phyloP scores from a whole-genome alignment of 1,140 invertebrate species.

The Pomacea maculata region DNA sequence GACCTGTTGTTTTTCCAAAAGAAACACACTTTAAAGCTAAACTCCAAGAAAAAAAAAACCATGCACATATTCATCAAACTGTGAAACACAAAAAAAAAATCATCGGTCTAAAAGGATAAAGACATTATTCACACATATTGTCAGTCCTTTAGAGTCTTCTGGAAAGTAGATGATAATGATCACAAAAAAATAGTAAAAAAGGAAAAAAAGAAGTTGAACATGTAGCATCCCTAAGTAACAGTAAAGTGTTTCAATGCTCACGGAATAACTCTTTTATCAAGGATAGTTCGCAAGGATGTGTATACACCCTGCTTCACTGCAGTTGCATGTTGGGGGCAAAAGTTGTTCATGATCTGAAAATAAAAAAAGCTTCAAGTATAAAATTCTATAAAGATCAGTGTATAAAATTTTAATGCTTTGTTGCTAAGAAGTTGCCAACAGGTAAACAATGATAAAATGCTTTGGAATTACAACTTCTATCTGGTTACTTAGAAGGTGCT shows the following conservation, averaged over 20 bases:
- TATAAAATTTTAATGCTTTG: too few species aligned
- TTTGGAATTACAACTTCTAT: too few species aligned
- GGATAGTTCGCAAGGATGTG: conserved; percentile 89
- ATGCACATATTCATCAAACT: not conserved
- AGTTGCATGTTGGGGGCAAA: conserved; percentile 83
- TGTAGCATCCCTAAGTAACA: conserved; percentile 1
- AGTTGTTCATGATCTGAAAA: conserved; percentile 90
- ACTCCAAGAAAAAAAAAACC: not conserved
- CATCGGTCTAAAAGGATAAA: not conserved
- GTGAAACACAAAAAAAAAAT: not conserved
- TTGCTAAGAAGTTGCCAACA: too few species aligned
- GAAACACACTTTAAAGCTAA: not conserved
- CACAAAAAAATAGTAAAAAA: not conserved
- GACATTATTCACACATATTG: too few species aligned
- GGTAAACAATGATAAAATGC: too few species aligned
- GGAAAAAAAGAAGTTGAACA: not conserved
- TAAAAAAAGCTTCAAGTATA: conserved; percentile 29
- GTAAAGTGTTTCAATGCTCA: conserved; percentile 35
- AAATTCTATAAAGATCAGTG: too few species aligned
- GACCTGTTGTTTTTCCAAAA: conserved; percentile 67
- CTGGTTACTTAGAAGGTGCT: too few species aligned
- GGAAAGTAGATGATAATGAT: not conserved
- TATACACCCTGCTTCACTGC: conserved; percentile 90
- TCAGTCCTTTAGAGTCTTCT: too few species aligned
- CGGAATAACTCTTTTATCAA: conserved; percentile 81